Evolutionary conservation across 1,140 invertebrate species (phyloP), one percentile per base, ranked within the genome.

Genomic region (Aphaenogaster floridana): DNA sequence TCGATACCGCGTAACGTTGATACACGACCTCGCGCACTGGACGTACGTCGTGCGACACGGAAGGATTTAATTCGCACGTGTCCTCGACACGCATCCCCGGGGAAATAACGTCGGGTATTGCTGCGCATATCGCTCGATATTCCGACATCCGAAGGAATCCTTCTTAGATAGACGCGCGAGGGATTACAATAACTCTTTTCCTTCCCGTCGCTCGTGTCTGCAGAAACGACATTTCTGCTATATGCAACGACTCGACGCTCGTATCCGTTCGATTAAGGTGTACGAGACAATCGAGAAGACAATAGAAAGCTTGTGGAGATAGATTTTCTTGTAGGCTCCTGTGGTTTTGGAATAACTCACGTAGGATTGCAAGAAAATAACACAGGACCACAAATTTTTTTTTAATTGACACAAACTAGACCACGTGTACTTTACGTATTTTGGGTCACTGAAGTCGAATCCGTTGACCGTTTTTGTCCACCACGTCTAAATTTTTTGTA

Each of bases 61-160:
- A 36, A 61, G 21, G 77, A 81, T 76, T 81, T 87, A 87, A 89
- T 81, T 83, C 52, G 69, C 63, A 45, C 52, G 77, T 64, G 77
- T 83, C 59, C 63, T 39, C 85, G 63, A 61, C 76, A 52, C 80
- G 52, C 66, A 78, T 45, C 34, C 50, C 69, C 17, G 42, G 68
- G 84, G 76, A 88, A 86, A 86, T 88, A 80, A 86, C 57, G 39
- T 45, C 17, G 66, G 28, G 57, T 42, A 54, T 81, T 63, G 76
- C 61, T 39, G n/a, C 28, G 61, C 61, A 76, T 76, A 81, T 81
- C 50, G 48, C 42, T 68, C 52, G 76, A 21, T 34, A 80, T 81
- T 57, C 50, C 45, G 61, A 36, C 34, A 21, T 77, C 36, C 61
- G 61, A 59, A n/a, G 45, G 28, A 83, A 54, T 77, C 48, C 17